phyloP scores from a whole-genome alignment of 2,113 vertebrate genomes.

The Tachycineta bicolor region DNA sequence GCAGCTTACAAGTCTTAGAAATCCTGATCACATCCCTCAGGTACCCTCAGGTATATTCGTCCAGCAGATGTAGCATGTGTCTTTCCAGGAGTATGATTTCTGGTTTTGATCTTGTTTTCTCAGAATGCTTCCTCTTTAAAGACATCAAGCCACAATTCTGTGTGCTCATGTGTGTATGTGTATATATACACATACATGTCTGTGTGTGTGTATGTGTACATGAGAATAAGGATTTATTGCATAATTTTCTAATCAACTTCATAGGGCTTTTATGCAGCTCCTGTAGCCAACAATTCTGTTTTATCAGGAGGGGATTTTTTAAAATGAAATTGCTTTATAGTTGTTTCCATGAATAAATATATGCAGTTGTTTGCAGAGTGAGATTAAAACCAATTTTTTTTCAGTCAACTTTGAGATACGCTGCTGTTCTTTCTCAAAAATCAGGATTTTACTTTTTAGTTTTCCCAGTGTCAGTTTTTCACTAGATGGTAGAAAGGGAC shows the following conservation, averaged over 20 bases:
- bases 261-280: not conserved
- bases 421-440: not conserved
- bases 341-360: not conserved
- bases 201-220: not conserved
- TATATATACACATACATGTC: not conserved
- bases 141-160: not conserved
- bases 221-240: not conserved
- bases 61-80: not conserved
- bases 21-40: not conserved
- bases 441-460: not conserved
- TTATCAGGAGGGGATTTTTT: not conserved
- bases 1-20: not conserved
- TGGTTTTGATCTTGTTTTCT: not conserved
- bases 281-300: not conserved
- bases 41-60: not conserved
- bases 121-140: not conserved
- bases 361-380: not conserved
- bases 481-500: not conserved
- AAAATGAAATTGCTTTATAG: not conserved
- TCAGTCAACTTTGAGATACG: not conserved
- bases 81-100: not conserved
- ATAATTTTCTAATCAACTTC: not conserved
- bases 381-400: not conserved
- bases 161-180: not conserved
- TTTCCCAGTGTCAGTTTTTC: not conserved